Base-by-base conservation (phyloP, 1,140 invertebrate species). In the Hyles euphorbiae region DNA sequence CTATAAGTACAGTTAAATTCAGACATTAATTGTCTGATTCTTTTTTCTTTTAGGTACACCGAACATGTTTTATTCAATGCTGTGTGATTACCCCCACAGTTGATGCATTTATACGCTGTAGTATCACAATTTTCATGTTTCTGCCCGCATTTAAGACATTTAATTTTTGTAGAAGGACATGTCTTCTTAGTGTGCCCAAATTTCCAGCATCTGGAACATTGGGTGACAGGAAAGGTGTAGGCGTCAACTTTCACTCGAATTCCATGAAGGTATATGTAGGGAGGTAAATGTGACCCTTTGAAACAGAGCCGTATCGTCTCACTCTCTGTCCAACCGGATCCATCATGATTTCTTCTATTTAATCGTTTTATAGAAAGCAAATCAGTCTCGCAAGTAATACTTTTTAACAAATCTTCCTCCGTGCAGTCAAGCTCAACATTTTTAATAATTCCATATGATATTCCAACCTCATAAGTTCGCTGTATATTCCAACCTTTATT, bases 111-210 rank as follows among this genome's bases (percentile, higher is more conserved):
- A 45, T 64, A 63, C 45, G 34, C n/a, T 3, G n/a, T 46, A 8
- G 45, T 45, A 0, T 60, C 51, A 56, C 67, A 69, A 43, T 72
- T 72, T 9, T 8, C 55, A 47, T 72, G 70, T 32, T 53, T 9
- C 3, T 55, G 47, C 3, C 57, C 61, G 56, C 63, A 72, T 56
- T 72, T 68, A 5, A 67, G 70, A 40, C 70, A 72, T 5, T 60
- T 46, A 6, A 58, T 56, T 61, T 67, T 40, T 64, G 53, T 9
- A 36, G 56, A 53, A 2, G 61, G 59, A 46, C 66, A 68, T 3
- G 45, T 56, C 33, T 51, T 50, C 6, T 40, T 34, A 43, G 9
- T 40, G 45, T 63, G 60, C 0, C 61, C 65, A 52, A 48, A 67
- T 46, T 57, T 56, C 61, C 65, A 67, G 34, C 60, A 67, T 3